These are phyloP conservation scores for Dicerorhinus sumatrensis DNA, from an alignment of 2,113 vertebrate species.

Conservation along the genomic window DNA sequence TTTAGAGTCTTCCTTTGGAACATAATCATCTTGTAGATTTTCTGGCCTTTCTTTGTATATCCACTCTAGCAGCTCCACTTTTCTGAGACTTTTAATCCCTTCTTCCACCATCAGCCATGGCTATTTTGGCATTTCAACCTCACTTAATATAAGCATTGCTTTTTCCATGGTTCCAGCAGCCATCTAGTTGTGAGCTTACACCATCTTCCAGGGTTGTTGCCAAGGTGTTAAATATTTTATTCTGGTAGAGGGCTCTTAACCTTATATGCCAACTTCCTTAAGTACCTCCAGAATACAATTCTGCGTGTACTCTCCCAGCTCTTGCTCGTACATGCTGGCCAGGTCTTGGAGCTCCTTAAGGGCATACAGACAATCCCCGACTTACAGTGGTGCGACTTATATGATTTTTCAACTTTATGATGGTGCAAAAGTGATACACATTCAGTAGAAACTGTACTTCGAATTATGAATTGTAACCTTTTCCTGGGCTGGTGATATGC, in stretches of 20 bases:
- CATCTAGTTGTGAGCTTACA: background rate
- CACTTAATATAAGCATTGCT: background rate
- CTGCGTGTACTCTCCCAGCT: rapidly evolving
- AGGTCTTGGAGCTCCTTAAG: background rate
- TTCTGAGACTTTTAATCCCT: background rate
- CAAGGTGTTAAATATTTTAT: background rate
- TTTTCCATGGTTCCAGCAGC: background rate
- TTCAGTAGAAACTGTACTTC: too few relatives aligned
- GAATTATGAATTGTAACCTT: too few relatives aligned
- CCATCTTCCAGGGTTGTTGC: background rate
- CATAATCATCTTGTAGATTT: background rate
- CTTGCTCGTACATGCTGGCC: background rate
- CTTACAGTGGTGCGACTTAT: too few relatives aligned
- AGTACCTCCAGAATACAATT: background rate
- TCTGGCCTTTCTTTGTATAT: background rate
- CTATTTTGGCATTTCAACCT: background rate
- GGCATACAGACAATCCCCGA: background rate
- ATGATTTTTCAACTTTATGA: too few relatives aligned
- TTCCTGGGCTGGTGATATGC: too few relatives aligned
- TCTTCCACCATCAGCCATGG: background rate
- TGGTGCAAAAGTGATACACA: too few relatives aligned
- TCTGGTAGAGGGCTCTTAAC: background rate
- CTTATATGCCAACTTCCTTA: background rate
- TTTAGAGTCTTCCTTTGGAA: background rate
- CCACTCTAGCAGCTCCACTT: background rate